Evolutionary conservation across 1,140 invertebrate species (phyloP), one percentile per base, ranked within the genome.

Genomic region (Hormaphis cornu): DNA sequence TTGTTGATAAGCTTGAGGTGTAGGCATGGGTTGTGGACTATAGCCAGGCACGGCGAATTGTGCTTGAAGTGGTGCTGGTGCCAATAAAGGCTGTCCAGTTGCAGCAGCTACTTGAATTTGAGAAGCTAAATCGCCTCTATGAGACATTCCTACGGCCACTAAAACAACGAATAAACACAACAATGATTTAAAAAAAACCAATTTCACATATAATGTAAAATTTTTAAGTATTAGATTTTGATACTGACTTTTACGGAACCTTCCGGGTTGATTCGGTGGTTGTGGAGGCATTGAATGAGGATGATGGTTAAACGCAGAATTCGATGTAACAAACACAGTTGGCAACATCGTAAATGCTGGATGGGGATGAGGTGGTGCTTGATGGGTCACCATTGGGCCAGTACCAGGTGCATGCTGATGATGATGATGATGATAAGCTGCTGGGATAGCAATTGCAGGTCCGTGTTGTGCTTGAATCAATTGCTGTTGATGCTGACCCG

Each of bases 41-140:
- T 82, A 71, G 78, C 81, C 30, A 78, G 79, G 74, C 80, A 81
- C 50, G 77, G 76, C 53, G 79, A 75, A 20, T 69, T 75, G 74
- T 24, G 70, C 40, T 58, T 75, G 76, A 61, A 81, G 76, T 9
- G 79, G 87, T 6, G 85, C 87, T 12, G 89, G 84, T 35, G 89
- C 86, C 73, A 93, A 79, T 58, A 94, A 79, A 6, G 90, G 90
- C 76, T 91, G 90, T 1, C 90, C 90, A 40, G 90, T 92, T 46
- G 89, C 89, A 56, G 79, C 77, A 35, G 86, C 82, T 12, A 88
- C 87, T 75, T 89, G 87, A 82, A 89, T 87, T 74, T 87, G 86
- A 22, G 83, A 84, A 30, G 72, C 50, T 73, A 86, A 79, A 72
- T 87, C 85, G 53, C 83, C 80, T 63, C 80, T 78, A 74, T 83